Percentiles rank a stretch among this genome's conserved stretches.
Conservation (phyloP, 2,113 vertebrate genomes). For the Thunnus maccoyii region DNA sequence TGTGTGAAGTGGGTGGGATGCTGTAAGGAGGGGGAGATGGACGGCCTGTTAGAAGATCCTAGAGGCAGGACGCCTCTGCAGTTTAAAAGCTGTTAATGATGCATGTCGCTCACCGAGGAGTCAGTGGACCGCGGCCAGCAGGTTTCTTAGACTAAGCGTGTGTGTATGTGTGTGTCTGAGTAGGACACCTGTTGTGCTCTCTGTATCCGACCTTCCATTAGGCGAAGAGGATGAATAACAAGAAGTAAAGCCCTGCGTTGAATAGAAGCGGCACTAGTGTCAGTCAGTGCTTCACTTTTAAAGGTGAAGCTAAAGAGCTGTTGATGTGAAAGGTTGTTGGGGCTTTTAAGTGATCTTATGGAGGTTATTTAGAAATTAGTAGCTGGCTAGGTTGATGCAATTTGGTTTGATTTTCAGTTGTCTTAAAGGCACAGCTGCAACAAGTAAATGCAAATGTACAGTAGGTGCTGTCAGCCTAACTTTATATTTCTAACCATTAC, state of each 20-base stretch:
- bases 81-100: constrained; percentile 84
- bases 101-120: constrained; percentile 78
- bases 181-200: constrained; percentile 81
- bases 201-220: constrained; percentile 53
- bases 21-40: constrained; percentile 54
- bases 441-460: background rate
- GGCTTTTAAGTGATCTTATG: background rate
- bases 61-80: constrained; percentile 68
- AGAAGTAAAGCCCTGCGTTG: constrained; percentile 29
- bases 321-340: background rate
- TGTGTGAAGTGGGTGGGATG: constrained; percentile 55
- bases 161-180: constrained; percentile 23
- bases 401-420: background rate
- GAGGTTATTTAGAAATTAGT: background rate
- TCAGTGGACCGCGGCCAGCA: constrained; percentile 73
- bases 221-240: constrained; percentile 65
- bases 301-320: constrained; percentile 6
- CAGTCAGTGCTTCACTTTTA: background rate
- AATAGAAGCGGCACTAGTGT: constrained; percentile 25
- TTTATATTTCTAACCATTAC: background rate
- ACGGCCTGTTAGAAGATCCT: constrained; percentile 68
- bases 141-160: constrained; percentile 55
- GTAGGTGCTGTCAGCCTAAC: background rate
- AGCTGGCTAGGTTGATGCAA: background rate
- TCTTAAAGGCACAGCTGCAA: background rate